Evolutionary conservation across 2,797 vertebrate species (phyloP).

Genomic region (Tokudaia muenninki): DNA sequence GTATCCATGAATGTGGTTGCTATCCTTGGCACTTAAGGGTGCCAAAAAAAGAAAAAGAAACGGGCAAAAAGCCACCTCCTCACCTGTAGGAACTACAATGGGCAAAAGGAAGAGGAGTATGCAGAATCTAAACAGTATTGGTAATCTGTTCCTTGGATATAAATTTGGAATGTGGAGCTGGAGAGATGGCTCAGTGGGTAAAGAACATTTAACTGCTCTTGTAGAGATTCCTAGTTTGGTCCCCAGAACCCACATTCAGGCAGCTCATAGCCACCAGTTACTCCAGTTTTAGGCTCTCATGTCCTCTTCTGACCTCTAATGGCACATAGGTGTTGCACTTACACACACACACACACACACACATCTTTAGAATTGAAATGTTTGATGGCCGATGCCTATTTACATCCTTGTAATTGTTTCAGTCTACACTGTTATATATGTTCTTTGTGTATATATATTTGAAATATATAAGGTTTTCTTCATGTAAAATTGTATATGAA

Average conservation of each 20-base stretch:
- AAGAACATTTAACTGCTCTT: not conserved
- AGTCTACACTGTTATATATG: not conserved
- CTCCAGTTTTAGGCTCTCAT: not conserved
- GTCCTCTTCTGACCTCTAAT: not conserved
- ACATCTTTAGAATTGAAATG: too few species aligned
- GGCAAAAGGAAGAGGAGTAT: not conserved
- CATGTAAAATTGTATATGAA: constrained; percentile 12
- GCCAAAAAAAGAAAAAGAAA: not conserved
- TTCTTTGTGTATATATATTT: not conserved
- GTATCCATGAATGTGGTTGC: not conserved
- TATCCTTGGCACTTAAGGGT: not conserved
- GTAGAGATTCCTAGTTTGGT: too few species aligned
- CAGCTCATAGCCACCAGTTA: too few species aligned
- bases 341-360: not conserved
- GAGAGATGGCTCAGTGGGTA: not conserved
- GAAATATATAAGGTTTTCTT: not conserved
- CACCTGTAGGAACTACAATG: not conserved
- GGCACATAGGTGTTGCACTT: not conserved
- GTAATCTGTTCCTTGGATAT: not conserved
- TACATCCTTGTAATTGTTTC: not conserved
- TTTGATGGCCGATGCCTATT: not conserved
- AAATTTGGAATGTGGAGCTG: not conserved
- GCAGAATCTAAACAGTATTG: not conserved
- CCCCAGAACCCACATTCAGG: not conserved
- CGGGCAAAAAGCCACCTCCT: not conserved